These are phyloP conservation scores for Drosophila tropicalis DNA, from an alignment of 1,140 invertebrate species.

Conservation along the genomic window DNA sequence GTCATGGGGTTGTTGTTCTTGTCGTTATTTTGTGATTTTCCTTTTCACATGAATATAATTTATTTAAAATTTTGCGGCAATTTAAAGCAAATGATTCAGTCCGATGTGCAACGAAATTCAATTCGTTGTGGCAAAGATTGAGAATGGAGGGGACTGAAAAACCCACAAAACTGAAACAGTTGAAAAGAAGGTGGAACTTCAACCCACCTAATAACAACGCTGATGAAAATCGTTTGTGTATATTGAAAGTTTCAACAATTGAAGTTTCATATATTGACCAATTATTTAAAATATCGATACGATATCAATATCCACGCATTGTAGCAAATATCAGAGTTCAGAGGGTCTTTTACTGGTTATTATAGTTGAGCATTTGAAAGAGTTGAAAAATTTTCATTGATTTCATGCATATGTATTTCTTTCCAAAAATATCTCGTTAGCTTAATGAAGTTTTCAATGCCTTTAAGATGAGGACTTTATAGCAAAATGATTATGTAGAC, in stretches of 20 bases:
- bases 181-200: background rate
- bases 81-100: conserved; percentile 39
- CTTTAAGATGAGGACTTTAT: no score
- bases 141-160: background rate
- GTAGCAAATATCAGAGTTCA: no score
- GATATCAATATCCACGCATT: no score
- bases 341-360: no score
- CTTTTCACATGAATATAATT: conserved; percentile 49
- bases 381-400: no score
- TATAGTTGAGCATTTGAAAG: no score
- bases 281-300: no score
- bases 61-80: conserved; percentile 62
- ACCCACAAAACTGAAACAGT: conserved; percentile 23
- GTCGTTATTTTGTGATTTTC: conserved; percentile 44
- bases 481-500: no score
- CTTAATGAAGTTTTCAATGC: no score
- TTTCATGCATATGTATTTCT: no score
- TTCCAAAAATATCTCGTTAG: no score
- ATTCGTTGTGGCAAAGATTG: background rate
- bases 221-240: background rate
- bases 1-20: conserved; percentile 25
- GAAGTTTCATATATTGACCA: background rate
- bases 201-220: no score
- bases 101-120: conserved; percentile 11
- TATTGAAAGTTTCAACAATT: conserved; percentile 2